Conservation (phyloP, 2,888 invertebrate species). For the Lasioglossum calceatum region DNA sequence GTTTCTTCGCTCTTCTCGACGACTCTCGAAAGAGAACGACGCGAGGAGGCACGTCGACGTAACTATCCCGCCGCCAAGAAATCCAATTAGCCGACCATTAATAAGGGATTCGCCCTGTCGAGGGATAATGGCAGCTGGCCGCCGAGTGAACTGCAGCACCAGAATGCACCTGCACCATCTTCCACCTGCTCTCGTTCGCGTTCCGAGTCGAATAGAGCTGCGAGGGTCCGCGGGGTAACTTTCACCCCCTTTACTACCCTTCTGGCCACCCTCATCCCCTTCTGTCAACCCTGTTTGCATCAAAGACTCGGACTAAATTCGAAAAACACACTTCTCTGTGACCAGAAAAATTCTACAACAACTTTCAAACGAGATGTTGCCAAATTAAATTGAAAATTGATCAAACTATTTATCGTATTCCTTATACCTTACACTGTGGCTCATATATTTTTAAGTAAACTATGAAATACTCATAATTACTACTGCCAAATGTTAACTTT, state of each 20-base stretch:
- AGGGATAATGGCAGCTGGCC: slow-evolving; percentile 70
- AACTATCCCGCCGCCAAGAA: slow-evolving; percentile 71
- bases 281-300: neutral
- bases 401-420: neutral
- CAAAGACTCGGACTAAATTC: neutral
- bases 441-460: too few relatives aligned
- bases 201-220: slow-evolving; percentile 38
- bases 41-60: slow-evolving; percentile 52
- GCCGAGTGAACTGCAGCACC: slow-evolving; percentile 21
- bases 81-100: slow-evolving; percentile 80
- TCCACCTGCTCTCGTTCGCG: slow-evolving; percentile 46
- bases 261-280: neutral
- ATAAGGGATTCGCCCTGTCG: slow-evolving; percentile 74
- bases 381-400: neutral
- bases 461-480: too few relatives aligned
- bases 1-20: slow-evolving; percentile 1
- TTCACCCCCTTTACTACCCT: neutral
- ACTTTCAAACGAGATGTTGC: neutral
- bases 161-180: slow-evolving; percentile 47
- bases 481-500: too few relatives aligned
- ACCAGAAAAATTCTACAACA: neutral
- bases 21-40: neutral
- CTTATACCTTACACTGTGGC: too few relatives aligned
- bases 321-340: neutral
- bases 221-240: neutral